A percentile compares a stretch with the other conserved stretches of the same genome.
phyloP scores from a whole-genome alignment of 2,888 invertebrate genomes.

The Drosophila neotestacea region DNA sequence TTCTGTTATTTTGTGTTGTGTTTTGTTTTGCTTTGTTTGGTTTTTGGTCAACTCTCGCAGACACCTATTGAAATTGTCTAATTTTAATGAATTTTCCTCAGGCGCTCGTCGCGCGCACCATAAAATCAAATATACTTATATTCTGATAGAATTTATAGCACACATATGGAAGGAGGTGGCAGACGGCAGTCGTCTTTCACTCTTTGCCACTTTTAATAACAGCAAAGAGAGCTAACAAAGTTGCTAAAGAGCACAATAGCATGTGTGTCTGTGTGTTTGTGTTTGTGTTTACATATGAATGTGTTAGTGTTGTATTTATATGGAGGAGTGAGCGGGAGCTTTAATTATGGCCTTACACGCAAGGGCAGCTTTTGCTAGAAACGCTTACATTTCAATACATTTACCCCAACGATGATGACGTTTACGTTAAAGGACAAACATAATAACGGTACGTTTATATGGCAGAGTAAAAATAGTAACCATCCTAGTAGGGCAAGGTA shows the following conservation, averaged over 20 bases:
- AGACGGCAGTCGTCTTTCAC: slow-evolving; percentile 19
- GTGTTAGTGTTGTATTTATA: neutral
- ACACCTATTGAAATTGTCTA: slow-evolving; percentile 66
- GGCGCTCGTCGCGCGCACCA: slow-evolving; percentile 23
- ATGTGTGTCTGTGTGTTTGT: slow-evolving; percentile 4
- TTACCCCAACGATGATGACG: slow-evolving; percentile 6
- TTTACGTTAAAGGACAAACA: slow-evolving; percentile 20
- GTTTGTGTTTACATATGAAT: slow-evolving; percentile 5
- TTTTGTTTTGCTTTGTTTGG: neutral
- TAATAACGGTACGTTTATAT: neutral
- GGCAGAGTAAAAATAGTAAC: neutral
- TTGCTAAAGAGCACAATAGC: slow-evolving; percentile 40
- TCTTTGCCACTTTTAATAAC: slow-evolving; percentile 56
- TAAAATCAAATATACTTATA: slow-evolving; percentile 32
- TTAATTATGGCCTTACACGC: slow-evolving; percentile 43
- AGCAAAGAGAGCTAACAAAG: slow-evolving; percentile 56
- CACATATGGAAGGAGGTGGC: slow-evolving; percentile 36
- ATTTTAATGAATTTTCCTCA: slow-evolving; percentile 70
- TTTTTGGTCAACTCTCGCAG: slow-evolving; percentile 42
- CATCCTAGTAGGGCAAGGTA: too few relatives aligned
- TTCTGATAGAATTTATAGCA: slow-evolving; percentile 46
- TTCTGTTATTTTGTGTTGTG: slow-evolving; percentile 14
- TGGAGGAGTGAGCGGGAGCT: slow-evolving; percentile 5
- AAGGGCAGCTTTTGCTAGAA: slow-evolving; percentile 35
- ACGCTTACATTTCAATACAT: neutral